A percentile compares a stretch with the other conserved stretches of the same genome.
These are phyloP conservation scores for Capromys pilorides DNA, from an alignment of 2,797 vertebrate species.

Conservation along the genomic window DNA sequence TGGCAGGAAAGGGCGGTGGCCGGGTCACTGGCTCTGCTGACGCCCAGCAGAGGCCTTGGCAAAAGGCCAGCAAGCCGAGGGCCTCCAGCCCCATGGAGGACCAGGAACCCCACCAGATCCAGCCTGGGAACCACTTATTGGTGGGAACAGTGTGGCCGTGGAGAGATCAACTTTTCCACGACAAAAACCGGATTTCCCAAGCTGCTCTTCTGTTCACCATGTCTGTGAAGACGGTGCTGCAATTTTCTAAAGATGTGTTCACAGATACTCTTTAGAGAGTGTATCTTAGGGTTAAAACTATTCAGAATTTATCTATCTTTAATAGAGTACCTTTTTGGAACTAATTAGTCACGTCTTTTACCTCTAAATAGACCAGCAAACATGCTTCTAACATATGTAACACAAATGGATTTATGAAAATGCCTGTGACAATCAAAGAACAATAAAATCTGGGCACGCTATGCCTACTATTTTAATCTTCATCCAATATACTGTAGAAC, in stretches of 20 bases:
- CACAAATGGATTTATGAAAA: neutral
- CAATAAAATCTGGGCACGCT: neutral
- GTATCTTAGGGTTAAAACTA: neutral
- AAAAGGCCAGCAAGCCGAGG: conserved; percentile 64
- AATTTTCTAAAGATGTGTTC: neutral
- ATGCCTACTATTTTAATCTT: neutral
- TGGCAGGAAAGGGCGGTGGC: conserved; percentile 67
- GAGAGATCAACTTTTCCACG: neutral
- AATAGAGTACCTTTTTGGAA: neutral
- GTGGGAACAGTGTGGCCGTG: neutral
- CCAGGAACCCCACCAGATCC: conserved; percentile 25
- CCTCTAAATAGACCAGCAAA: neutral
- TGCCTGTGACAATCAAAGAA: neutral
- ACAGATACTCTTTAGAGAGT: neutral
- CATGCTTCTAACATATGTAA: neutral
- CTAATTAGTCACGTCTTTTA: neutral
- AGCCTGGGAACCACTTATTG: neutral
- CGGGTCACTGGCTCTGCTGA: neutral
- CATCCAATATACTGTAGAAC: neutral
- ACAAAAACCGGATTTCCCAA: neutral
- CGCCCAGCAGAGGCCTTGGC: conserved; percentile 13
- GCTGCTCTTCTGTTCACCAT: conserved; percentile 65
- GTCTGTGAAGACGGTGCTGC: conserved; percentile 57
- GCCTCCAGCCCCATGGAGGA: conserved; percentile 72
- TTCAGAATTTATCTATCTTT: neutral